These are phyloP conservation scores for Cydia fagiglandana DNA, from an alignment of 1,140 invertebrate species.

Conservation along the genomic window DNA sequence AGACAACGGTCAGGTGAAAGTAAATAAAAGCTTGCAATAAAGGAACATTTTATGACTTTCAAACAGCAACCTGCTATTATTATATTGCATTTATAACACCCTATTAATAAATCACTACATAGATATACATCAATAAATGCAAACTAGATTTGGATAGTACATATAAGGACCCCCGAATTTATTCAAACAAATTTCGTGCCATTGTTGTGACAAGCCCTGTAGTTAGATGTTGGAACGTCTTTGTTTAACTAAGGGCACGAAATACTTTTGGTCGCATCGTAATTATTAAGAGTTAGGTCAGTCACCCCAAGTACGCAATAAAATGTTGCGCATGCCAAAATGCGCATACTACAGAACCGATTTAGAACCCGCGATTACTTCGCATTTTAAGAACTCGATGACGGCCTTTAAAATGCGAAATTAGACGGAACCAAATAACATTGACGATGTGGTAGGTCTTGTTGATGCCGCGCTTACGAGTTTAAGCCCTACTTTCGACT, in stretches of 20 bases:
- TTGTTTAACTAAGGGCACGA: not conserved
- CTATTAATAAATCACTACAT: no score
- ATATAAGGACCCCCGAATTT: not conserved
- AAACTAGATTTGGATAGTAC: no score
- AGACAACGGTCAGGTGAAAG: no score
- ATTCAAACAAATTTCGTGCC: not conserved
- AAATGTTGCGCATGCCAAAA: constrained; percentile 19
- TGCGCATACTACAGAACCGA: not conserved
- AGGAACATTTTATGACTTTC: no score
- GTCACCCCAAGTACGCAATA: constrained; percentile 11
- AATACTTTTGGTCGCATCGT: not conserved
- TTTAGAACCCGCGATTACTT: constrained; percentile 7
- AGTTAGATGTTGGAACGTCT: not conserved
- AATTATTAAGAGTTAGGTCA: constrained; percentile 22
- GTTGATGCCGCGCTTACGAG: no score
- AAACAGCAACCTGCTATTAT: no score
- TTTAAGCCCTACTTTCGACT: no score
- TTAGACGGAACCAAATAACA: not conserved
- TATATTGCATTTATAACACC: no score
- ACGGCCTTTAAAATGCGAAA: not conserved
- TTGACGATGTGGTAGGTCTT: no score
- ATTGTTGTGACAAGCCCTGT: not conserved
- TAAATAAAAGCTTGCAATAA: no score
- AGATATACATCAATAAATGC: no score
- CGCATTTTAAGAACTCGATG: not conserved